A percentile compares a stretch with the other conserved stretches of the same genome.
These are phyloP conservation scores for Phalacrocorax aristotelis DNA, from an alignment of 2,113 vertebrate species.

Conservation along the genomic window DNA sequence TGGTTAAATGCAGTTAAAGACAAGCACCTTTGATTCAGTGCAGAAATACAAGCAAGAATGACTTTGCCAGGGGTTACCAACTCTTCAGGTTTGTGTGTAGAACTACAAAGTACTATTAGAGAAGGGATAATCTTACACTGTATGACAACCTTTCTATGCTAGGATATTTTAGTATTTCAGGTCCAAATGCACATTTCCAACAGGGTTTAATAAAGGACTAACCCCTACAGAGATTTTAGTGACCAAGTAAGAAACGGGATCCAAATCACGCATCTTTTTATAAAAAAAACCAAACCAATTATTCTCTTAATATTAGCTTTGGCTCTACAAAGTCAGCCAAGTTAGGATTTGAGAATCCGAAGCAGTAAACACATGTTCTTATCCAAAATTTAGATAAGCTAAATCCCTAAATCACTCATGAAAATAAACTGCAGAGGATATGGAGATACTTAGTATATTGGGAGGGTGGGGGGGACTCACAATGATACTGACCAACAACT, in stretches of 20 bases:
- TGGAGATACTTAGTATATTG: background rate
- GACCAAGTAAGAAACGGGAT: background rate
- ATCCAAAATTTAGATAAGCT: background rate
- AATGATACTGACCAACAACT: background rate
- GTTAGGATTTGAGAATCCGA: background rate
- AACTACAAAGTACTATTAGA: background rate
- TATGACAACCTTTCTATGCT: background rate
- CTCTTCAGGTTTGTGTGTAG: background rate
- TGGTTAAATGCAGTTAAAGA: background rate
- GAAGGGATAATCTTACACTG: background rate
- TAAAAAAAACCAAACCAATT: background rate
- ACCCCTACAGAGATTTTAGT: background rate
- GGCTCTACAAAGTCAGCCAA: background rate
- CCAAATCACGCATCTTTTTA: background rate
- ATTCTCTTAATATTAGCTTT: background rate
- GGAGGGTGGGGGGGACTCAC: background rate
- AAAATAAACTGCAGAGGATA: background rate
- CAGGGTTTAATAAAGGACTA: background rate
- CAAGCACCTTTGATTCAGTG: background rate
- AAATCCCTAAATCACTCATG: background rate
- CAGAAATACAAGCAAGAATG: background rate
- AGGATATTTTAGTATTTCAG: background rate
- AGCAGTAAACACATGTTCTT: background rate
- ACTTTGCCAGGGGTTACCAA: background rate
- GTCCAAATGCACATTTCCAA: background rate